Base-by-base conservation (phyloP, 2,888 invertebrate species). In the Ischnus inquisitorius region DNA sequence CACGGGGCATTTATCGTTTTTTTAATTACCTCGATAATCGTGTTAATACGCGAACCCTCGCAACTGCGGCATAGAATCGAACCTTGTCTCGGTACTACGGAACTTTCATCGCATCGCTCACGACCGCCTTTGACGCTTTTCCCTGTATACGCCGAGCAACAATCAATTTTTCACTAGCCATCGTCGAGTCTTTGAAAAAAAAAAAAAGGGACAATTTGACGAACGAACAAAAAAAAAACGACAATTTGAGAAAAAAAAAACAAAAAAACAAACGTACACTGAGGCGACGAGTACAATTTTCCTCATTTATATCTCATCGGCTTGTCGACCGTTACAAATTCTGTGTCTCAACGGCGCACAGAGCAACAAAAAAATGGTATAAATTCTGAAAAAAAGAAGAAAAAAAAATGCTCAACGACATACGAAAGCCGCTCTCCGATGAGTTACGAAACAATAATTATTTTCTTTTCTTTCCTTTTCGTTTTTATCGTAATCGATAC, bases 101-200 rank as follows among this genome's bases (percentile, higher is more conserved):
- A 74, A 28, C 60, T 43, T 19, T 28, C 28, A 16, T 72, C 57
- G 60, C 60, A 25, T 74, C 43, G 19, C 28, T 68, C 43, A 54
- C 22, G 41, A 25, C 16, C 25, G 14, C 19, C 28, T n/a, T 48
- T 57, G 51, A 62, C 67, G 39, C 28, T 69, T 69, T 84, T 84
- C 78, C 84, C 84, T 84, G 84, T 84, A 81, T 84, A 75, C 54
- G 81, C 84, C 84, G 84, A 78, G 81, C 78, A 60, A 74, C 69
- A 84, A 74, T 77, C n/a, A 69, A 78, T 64, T 46, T 79, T 76
- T 79, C 65, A 81, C 84, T 69, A 84, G 81, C 77, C 83, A 77
- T 65, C 67, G 60, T 60, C 60, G 60, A 48, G 34, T 67, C 64
- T 80, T 84, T 34, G 62, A 16, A 65, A 79, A 60, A 39, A 34